Percentiles rank a stretch among this genome's conserved stretches.
phyloP scores from a whole-genome alignment of 2,113 vertebrate genomes.

The Drymodes brunneopygia region DNA sequence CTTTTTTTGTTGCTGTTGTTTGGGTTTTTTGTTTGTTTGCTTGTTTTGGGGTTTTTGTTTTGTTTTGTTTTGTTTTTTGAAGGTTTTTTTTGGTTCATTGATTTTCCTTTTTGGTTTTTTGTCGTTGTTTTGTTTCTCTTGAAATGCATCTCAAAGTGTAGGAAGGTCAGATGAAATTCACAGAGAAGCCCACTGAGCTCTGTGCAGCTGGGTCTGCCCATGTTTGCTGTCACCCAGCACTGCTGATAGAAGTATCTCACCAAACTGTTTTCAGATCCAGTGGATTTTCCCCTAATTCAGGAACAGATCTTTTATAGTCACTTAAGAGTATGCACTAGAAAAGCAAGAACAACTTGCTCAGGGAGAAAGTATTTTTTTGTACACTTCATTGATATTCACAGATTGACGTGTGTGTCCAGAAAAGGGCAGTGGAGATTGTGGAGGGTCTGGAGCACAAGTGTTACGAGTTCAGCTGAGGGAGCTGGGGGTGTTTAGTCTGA shows the following conservation, averaged over 20 bases:
- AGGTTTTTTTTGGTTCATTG: too few relatives aligned
- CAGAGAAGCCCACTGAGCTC: background rate
- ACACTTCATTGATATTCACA: background rate
- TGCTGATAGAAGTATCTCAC: background rate
- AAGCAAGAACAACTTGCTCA: background rate
- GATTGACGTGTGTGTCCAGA: fast-evolving
- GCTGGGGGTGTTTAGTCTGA: background rate
- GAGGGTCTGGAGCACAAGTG: too few relatives aligned
- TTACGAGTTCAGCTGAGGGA: background rate
- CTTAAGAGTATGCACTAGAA: background rate
- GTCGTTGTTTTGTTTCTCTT: background rate
- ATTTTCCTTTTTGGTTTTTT: too few relatives aligned
- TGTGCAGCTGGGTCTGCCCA: fast-evolving
- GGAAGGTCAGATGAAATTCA: background rate
- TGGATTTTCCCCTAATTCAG: background rate
- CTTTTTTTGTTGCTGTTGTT: too few relatives aligned
- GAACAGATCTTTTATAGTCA: background rate
- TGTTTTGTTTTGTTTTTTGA: background rate
- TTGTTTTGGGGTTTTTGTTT: too few relatives aligned
- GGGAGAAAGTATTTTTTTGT: background rate
- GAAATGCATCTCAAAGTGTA: background rate
- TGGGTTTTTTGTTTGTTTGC: too few relatives aligned
- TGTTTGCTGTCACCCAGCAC: background rate
- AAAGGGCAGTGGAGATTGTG: background rate
- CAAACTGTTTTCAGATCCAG: background rate